These are phyloP conservation scores for Pandion haliaetus DNA, from an alignment of 2,113 vertebrate species.

Conservation along the genomic window DNA sequence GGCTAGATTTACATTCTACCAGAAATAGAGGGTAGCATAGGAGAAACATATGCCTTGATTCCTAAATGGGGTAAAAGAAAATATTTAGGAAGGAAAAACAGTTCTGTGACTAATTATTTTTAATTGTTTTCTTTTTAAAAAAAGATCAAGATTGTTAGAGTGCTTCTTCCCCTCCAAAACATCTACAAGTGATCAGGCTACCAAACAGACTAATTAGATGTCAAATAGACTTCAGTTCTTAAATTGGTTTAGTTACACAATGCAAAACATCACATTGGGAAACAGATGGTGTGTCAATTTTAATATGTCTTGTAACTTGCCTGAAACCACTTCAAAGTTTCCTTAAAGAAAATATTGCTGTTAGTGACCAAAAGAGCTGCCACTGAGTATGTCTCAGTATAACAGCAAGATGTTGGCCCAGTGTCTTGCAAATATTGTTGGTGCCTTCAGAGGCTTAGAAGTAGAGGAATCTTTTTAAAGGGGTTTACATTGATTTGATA, in stretches of 20 bases:
- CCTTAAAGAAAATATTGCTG: constrained; percentile 35
- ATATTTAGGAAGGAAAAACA: constrained; percentile 32
- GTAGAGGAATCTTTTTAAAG: background rate
- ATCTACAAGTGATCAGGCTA: constrained; percentile 54
- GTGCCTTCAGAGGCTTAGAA: background rate
- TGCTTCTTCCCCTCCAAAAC: constrained; percentile 15
- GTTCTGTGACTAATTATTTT: constrained; percentile 59
- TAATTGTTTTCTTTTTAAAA: constrained; percentile 40
- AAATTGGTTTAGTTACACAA: constrained; percentile 61
- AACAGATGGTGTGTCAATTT: constrained; percentile 62
- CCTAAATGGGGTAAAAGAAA: background rate
- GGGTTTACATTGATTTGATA: background rate
- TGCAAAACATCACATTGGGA: constrained; percentile 61
- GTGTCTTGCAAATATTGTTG: background rate
- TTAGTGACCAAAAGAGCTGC: constrained; percentile 21
- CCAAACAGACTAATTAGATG: constrained; percentile 64
- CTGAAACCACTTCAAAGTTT: constrained; percentile 54
- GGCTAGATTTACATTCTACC: background rate
- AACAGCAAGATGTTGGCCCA: background rate
- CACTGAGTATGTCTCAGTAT: background rate
- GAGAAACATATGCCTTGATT: constrained; percentile 37
- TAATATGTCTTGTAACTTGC: constrained; percentile 57
- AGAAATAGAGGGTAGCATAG: constrained; percentile 7
- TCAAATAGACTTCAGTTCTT: constrained; percentile 60
- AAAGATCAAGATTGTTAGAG: constrained; percentile 40